Conservation (phyloP, 2,797 vertebrate species). For the Malacoraja senta region DNA sequence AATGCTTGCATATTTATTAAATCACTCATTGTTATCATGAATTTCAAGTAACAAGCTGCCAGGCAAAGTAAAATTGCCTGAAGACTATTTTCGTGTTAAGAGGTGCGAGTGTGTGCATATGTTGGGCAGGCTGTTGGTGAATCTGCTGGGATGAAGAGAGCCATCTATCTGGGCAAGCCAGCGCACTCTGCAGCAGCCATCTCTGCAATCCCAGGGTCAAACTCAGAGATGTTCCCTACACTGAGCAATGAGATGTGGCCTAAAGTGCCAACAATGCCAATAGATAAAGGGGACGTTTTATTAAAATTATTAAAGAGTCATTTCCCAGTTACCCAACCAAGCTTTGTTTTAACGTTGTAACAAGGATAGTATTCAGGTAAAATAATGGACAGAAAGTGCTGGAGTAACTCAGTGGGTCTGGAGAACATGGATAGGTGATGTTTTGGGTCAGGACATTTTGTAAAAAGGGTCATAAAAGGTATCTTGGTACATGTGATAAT, state of each 20-base stretch:
- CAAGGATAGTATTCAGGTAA: background rate
- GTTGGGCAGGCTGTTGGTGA: background rate
- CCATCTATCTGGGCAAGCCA: background rate
- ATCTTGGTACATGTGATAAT: no score
- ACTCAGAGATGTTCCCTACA: no score
- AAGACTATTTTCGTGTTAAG: background rate
- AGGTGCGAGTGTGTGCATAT: background rate
- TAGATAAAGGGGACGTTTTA: background rate
- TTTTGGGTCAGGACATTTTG: no score
- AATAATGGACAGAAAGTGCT: no score
- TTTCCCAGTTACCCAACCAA: no score
- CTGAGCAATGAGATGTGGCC: background rate
- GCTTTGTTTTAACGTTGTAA: background rate
- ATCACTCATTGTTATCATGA: background rate
- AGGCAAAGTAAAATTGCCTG: background rate
- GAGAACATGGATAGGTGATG: no score
- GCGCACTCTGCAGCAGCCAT: background rate
- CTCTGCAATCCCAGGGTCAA: background rate
- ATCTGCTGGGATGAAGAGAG: background rate
- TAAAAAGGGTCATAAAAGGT: no score
- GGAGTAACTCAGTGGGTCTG: no score
- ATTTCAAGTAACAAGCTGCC: background rate
- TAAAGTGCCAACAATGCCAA: background rate
- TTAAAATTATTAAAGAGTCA: background rate
- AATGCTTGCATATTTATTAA: conserved; percentile 22